Evolutionary conservation across 2,797 vertebrate species (phyloP).

Genomic region (Gymnodraco acuticeps): DNA sequence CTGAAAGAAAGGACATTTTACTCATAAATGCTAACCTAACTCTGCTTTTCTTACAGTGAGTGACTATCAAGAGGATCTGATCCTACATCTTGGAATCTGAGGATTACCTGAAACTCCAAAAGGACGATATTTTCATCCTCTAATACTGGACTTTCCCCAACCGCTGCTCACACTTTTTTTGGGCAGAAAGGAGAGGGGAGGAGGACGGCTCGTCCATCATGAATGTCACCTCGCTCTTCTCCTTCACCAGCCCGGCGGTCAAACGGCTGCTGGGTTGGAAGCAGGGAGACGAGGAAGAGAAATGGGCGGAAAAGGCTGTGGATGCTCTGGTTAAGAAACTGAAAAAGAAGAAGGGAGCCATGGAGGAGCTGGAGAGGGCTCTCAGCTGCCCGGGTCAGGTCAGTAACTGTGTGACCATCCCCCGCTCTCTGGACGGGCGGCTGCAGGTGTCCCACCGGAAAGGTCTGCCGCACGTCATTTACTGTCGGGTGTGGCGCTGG

Average conservation of each 20-base stretch:
- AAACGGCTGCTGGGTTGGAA: slow-evolving; percentile 97
- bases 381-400: slow-evolving; percentile 94
- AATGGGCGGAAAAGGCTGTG: slow-evolving; percentile 98
- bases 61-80: slow-evolving; percentile 36
- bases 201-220: slow-evolving; percentile 77
- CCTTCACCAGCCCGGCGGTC: slow-evolving; percentile 97
- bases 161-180: slow-evolving; percentile 44
- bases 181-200: slow-evolving; percentile 55
- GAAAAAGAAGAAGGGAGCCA: slow-evolving; percentile 96
- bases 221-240: slow-evolving; percentile 97
- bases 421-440: slow-evolving; percentile 94
- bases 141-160: slow-evolving; percentile 40
- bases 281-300: slow-evolving; percentile 97
- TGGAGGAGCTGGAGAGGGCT: slow-evolving; percentile 94
- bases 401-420: slow-evolving; percentile 97
- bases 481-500: slow-evolving; percentile 98
- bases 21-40: slow-evolving; percentile 8
- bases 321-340: slow-evolving; percentile 95
- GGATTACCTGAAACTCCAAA: slow-evolving; percentile 40
- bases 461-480: slow-evolving; percentile 95
- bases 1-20: not conserved
- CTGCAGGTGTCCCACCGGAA: slow-evolving; percentile 97
- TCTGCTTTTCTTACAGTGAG: slow-evolving; percentile 46
- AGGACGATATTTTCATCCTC: slow-evolving; percentile 6
- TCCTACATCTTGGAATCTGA: slow-evolving; percentile 29